Base-by-base conservation (phyloP, 2,113 vertebrate genomes). In the Eudyptes chrysolophus region DNA sequence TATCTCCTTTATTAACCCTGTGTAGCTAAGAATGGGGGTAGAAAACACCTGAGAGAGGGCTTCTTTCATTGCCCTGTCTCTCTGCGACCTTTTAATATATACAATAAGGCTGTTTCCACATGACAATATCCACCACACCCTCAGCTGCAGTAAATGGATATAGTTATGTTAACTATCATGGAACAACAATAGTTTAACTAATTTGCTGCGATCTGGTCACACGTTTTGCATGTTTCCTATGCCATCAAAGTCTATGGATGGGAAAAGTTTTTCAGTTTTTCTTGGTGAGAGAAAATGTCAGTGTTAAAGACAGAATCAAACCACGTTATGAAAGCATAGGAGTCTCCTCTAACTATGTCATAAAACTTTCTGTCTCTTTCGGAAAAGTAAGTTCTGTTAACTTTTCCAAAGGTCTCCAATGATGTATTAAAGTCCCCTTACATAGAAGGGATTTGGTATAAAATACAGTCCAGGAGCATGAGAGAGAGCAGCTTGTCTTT, bases 401-500 rank as follows among this genome's bases (percentile, higher is more conserved):
- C 71, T 95, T 94, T 94, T 84, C 75, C 54, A 76, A 81, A 86
- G 25, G 84, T 92, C 96, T 96, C 92, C 36, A 85, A 79, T 94
- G 90, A 38, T 95, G 58, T 90, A 94, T 97, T 95, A 90, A 97
- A 92, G 81, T 93, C 90, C 75, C 49, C 61, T 94, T 94, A 24
- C 75, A 65, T 70, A 92, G 87, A 88, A 94, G 42, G 51, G 90
- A 30, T 95, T 94, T 94, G 81, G 90, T 93, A 90, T 91, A 94
- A 97, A 97, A 96, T 96, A 84, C 51, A 76, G 94, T 87, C 84
- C 60, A 84, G 87, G 66, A 93, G 77, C 84, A 77, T 52, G 69
- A 91, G 93, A 89, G 89, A 51, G 89, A 94, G 85, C 87, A 95
- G 80, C 84, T 92, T 95, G 89, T 93, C 91, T 96, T 94, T 94